Evolutionary conservation across 2,113 vertebrate species (phyloP), one percentile per base, ranked within the genome.

Genomic region (Campylomormyrus numenius): DNA sequence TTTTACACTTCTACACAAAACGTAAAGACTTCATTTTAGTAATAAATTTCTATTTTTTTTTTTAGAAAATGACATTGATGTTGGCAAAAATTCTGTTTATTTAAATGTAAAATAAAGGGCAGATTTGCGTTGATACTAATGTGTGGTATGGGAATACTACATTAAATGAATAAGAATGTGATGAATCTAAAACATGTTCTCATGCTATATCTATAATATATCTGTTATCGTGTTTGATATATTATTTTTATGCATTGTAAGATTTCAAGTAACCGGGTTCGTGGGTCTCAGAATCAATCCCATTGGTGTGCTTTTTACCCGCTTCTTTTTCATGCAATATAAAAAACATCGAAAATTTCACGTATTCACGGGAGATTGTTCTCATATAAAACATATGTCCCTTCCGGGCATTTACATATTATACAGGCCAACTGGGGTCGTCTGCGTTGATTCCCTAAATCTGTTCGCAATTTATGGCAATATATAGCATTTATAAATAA

Each of bases 331-430:
- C 5, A n/a, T 24, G 9, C 48, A 39, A 94, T 93, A 10, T 35
- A 70, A 70, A 85, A 95, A 93, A 92, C 93, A 89, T 91, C 90
- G 94, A 94, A 94, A 17, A 48, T 92, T 92, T 92, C 92, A 93
- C 94, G 95, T 95, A 91, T 91, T 74, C 85, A 56, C 92, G 94
- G 93, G 95, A 95, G 96, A 97, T 97, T 95, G 96, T 97, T 97
- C 95, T 95, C 95, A 95, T 97, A 96, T 97, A 97, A 97, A 95
- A 97, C 27, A 97, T 95, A 96, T 96, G 96, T 94, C 90, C 96
- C 97, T 95, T 94, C 94, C 95, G 96, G 96, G 95, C 95, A 93
- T 95, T 96, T 77, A 94, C 92, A 94, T 94, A 95, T 92, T 91
- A 94, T 95, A 94, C 95, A 95, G 95, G 95, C 95, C 95, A 90